Evolutionary conservation across 1,140 invertebrate species (phyloP), one percentile per base, ranked within the genome.

Genomic region (Sarcophaga peregrina): DNA sequence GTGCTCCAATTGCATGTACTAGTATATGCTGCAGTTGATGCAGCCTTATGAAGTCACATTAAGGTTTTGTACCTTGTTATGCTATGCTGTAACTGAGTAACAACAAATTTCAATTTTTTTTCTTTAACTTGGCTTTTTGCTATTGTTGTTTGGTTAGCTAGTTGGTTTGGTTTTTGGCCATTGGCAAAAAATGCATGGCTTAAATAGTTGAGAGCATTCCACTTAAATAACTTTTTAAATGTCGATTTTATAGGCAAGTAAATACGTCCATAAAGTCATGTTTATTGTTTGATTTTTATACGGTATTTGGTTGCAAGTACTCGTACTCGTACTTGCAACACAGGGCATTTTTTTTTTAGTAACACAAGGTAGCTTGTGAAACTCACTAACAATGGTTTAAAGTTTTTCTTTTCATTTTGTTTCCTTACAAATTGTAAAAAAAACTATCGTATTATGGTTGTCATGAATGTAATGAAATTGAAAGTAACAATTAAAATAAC

Each of bases 161-260:
- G 17, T 72, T 72, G 13, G 73, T 45, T 75, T 75, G n/a, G 11
- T 75, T 75, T 58, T 47, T 47, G 46, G 73, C 73, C 73, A 75
- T 75, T 75, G 54, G 54, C 54, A 58, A 37, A 37, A 37, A 37
- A 58, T 9, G 5, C 54, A 58, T 58, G 54, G 54, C n/a, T 58
- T 58, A 37, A 37, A 37, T 37, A 37, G 13, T 58, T 13, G 11
- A 58, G n/a, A 58, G n/a, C 54, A 58, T 47, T 75, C 73, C 73
- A 75, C 45, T 75, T 75, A 75, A 75, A 75, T 75, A 45, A 75
- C 73, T 75, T 75, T 75, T 75, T 47, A 75, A 75, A 47, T 37
- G 46, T 47, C 37, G 47, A 75, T 45, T 75, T 75, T 75, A 15
- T 58, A 58, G 54, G 54, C 54, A 58, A 58, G 11, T 11, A 58